A percentile compares a stretch with the other conserved stretches of the same genome.
Conservation (phyloP, 2,797 vertebrate species). For the Sebastolobus altivelis region DNA sequence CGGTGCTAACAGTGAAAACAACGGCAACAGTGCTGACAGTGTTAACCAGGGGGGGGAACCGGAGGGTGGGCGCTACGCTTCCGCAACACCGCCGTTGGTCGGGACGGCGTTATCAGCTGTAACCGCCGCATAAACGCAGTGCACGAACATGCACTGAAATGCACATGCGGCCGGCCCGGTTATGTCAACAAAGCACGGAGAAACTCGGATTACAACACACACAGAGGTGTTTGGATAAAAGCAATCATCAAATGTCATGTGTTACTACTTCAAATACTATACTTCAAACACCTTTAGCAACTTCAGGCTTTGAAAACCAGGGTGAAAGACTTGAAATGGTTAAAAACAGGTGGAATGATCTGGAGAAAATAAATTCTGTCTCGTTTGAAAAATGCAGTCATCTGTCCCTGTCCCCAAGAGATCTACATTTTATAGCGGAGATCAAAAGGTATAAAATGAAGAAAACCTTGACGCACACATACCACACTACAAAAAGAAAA, state of each 20-base stretch:
- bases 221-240: not conserved
- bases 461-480: slow-evolving; percentile 65
- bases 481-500: slow-evolving; percentile 49
- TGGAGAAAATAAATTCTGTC: slow-evolving; percentile 39
- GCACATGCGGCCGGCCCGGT: too few relatives aligned
- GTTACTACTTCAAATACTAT: not conserved
- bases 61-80: too few relatives aligned
- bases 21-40: too few relatives aligned
- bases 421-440: slow-evolving; percentile 75
- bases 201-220: too few relatives aligned
- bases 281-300: slow-evolving; percentile 8
- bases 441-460: slow-evolving; percentile 85
- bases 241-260: slow-evolving; percentile 2
- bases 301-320: slow-evolving; percentile 3
- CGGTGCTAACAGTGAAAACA: too few relatives aligned
- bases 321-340: slow-evolving; percentile 28
- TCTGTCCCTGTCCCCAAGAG: slow-evolving; percentile 77
- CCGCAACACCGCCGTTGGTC: too few relatives aligned
- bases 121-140: too few relatives aligned
- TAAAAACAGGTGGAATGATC: slow-evolving; percentile 59
- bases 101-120: too few relatives aligned
- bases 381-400: slow-evolving; percentile 61
- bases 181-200: too few relatives aligned
- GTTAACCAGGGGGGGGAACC: too few relatives aligned
- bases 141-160: too few relatives aligned